phyloP scores from a whole-genome alignment of 2,888 invertebrate species.

The Panopea generosa region DNA sequence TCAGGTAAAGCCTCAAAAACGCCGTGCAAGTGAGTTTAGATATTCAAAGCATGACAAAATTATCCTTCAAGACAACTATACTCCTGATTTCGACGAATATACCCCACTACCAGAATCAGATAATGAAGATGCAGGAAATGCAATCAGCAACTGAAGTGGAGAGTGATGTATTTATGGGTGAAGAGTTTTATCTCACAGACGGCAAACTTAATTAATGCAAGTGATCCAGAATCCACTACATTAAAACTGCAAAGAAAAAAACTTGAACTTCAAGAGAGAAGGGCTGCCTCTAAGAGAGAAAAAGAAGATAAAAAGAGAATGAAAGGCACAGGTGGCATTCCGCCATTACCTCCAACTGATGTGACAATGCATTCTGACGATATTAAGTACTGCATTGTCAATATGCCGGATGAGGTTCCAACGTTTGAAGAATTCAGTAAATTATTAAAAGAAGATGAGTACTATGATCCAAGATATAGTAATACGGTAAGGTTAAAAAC shows the following conservation, averaged over 20 bases:
- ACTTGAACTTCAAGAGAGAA: slow-evolving; percentile 30
- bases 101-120: neutral
- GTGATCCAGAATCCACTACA: slow-evolving; percentile 1
- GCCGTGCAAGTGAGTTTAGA: too few relatives aligned
- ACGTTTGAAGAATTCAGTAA: slow-evolving; percentile 53
- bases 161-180: slow-evolving; percentile 33
- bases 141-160: slow-evolving; percentile 11
- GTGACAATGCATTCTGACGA: neutral
- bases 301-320: neutral
- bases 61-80: too few relatives aligned
- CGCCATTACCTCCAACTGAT: slow-evolving; percentile 5
- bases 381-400: slow-evolving; percentile 24
- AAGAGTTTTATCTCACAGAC: slow-evolving; percentile 54
- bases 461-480: slow-evolving; percentile 47
- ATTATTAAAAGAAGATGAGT: slow-evolving; percentile 45
- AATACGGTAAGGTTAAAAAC: slow-evolving; percentile 37
- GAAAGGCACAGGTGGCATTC: neutral
- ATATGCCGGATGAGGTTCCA: slow-evolving; percentile 47
- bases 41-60: too few relatives aligned
- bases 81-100: neutral
- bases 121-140: slow-evolving; percentile 10
- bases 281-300: neutral
- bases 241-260: slow-evolving; percentile 40
- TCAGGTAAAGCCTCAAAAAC: too few relatives aligned
- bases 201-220: neutral